Base-by-base conservation (phyloP, 2,113 vertebrate species). In the Eira barbara region DNA sequence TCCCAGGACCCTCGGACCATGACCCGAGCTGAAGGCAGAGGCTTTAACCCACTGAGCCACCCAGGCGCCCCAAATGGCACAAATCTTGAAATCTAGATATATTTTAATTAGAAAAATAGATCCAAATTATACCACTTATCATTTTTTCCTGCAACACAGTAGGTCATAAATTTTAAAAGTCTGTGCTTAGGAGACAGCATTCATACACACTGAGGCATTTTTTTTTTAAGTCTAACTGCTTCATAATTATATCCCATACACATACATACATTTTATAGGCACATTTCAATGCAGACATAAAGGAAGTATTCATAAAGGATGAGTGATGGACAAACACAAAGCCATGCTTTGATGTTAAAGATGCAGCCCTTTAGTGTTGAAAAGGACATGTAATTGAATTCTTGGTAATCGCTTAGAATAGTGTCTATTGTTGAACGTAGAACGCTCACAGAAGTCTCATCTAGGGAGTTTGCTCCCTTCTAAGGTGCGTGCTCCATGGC, bases 251-350 rank as follows among this genome's bases (percentile, higher is more conserved):
- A 59, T 42, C 29, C 13, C 13, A 15, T 29, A 42, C 39, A 63
- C 80, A 87, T 7, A 52, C 21, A 91, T 65, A 65, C 34, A 88
- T 39, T 94, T 87, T 74, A 74, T 0, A 90, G 89, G 52, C 80
- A 88, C 74, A 80, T 65, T 84, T 76, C 78, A n/a, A 90, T n/a
- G 55, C 1, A 86, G 34, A n/a, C 42, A 55, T 80, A 94, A 95
- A 97, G 61, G 73, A 83, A 93, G 69, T 67, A 87, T 90, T 96
- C 78, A 86, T 45, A 74, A 73, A 97, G 79, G 52, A 89, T 67
- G 86, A 91, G 52, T 42, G 27, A 92, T 36, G 29, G 80, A 80
- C 78, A 84, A 94, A 93, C n/a, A 78, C 47, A 73, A 91, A 92
- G 89, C 57, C 34, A 83, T 15, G 36, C 83, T 94, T 95, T 93